These are phyloP conservation scores for Brachypalpus laphriformis DNA, from an alignment of 2,888 invertebrate species.

Conservation along the genomic window DNA sequence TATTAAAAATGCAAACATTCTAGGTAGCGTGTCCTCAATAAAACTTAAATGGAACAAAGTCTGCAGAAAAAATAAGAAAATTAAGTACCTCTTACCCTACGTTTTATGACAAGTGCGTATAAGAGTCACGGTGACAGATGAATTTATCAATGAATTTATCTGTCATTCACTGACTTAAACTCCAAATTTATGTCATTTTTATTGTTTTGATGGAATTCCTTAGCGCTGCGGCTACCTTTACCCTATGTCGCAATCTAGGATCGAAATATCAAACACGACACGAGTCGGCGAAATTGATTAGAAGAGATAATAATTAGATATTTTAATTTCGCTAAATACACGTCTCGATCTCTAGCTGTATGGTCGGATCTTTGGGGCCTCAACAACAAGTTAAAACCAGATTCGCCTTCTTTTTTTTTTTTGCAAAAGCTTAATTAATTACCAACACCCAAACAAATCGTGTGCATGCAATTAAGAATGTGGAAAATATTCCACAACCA, in stretches of 20 bases:
- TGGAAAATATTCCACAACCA: slow-evolving; percentile 36
- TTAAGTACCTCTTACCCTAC: not conserved
- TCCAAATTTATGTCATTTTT: not conserved
- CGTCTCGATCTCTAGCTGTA: not conserved
- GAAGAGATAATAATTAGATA: slow-evolving; percentile 12
- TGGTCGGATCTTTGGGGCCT: not conserved
- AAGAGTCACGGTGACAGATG: not conserved
- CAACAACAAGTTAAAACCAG: slow-evolving; percentile 24
- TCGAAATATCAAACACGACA: not conserved
- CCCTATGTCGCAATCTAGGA: not conserved
- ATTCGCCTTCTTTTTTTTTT: slow-evolving; percentile 26
- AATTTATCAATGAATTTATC: not conserved
- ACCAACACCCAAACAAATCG: slow-evolving; percentile 69
- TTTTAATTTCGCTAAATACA: slow-evolving; percentile 17
- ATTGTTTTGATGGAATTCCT: too few species aligned
- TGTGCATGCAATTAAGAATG: slow-evolving; percentile 67
- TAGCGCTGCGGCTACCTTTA: too few species aligned
- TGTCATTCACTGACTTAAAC: not conserved
- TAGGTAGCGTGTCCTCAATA: slow-evolving; percentile 15
- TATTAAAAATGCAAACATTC: slow-evolving; percentile 13
- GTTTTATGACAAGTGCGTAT: not conserved
- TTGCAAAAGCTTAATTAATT: slow-evolving; percentile 52
- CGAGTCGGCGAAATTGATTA: slow-evolving; percentile 26
- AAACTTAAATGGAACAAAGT: not conserved
- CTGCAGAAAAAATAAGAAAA: not conserved